Conservation (phyloP, 2,888 invertebrate genomes). For the Notocelia uddmanniana region DNA sequence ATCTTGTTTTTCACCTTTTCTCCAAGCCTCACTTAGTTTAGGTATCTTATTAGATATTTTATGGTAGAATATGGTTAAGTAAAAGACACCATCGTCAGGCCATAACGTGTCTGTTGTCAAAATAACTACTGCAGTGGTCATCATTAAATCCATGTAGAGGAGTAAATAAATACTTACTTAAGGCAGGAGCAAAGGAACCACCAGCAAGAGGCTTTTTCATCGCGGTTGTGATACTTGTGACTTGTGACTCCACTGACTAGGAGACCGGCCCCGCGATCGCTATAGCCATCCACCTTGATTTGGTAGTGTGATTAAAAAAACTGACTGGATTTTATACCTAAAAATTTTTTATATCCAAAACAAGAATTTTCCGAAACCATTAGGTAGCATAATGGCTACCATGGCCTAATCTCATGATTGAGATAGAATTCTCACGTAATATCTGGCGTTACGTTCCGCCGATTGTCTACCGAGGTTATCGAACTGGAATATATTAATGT, state of each 20-base stretch:
- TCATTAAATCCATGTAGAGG: not conserved
- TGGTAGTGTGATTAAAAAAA: not conserved
- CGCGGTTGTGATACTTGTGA: too few species aligned
- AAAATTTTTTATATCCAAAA: slow-evolving; percentile 10
- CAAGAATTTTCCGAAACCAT: slow-evolving; percentile 9
- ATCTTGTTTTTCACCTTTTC: not conserved
- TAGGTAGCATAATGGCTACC: too few species aligned
- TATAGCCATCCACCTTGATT: not conserved
- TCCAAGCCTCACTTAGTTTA: not conserved
- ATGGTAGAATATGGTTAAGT: not conserved
- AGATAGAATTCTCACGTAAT: slow-evolving; percentile 42
- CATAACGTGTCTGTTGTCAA: not conserved
- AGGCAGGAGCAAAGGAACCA: too few species aligned
- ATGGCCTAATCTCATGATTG: too few species aligned
- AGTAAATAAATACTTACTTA: not conserved
- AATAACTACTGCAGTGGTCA: not conserved
- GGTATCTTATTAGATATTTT: not conserved
- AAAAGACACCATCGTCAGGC: not conserved
- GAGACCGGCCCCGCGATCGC: too few species aligned
- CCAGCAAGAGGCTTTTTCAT: too few species aligned
- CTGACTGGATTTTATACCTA: not conserved
- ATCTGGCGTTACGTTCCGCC: slow-evolving; percentile 39
- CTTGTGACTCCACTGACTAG: too few species aligned
- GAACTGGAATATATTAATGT: slow-evolving; percentile 45
- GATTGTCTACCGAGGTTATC: slow-evolving; percentile 43